phyloP scores from a whole-genome alignment of 1,140 invertebrate species.

The Pogonomyrmex californicus region DNA sequence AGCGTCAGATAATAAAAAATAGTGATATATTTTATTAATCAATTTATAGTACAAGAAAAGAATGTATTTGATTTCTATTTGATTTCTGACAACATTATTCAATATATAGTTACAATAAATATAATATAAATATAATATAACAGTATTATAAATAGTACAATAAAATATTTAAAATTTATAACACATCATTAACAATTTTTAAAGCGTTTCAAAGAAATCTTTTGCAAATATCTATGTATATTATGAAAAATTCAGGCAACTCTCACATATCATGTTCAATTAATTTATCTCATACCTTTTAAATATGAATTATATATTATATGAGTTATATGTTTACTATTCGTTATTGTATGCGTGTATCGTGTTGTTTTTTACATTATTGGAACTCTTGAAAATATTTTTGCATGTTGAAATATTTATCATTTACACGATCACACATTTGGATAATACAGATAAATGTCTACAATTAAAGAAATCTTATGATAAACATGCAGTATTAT shows the following conservation, averaged over 20 bases:
- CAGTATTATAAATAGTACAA: too few relatives aligned
- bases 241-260: background rate
- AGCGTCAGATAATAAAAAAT: background rate
- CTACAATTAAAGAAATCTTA: conserved; percentile 47
- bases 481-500: background rate
- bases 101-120: background rate
- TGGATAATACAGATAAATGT: conserved; percentile 40
- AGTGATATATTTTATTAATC: too few relatives aligned
- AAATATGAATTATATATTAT: conserved; percentile 15
- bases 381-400: background rate
- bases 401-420: conserved; percentile 27
- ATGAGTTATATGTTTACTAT: background rate
- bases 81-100: background rate
- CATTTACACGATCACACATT: conserved; percentile 33
- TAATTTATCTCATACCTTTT: conserved; percentile 34
- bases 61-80: background rate
- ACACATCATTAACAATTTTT: background rate
- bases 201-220: background rate
- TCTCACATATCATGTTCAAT: background rate
- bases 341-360: background rate
- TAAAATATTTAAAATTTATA: too few relatives aligned
- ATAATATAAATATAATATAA: too few relatives aligned
- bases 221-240: background rate
- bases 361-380: conserved; percentile 1
- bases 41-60: background rate